Evolutionary conservation across 2,888 invertebrate genomes (phyloP).

Genomic region (Xylocampa areola): DNA sequence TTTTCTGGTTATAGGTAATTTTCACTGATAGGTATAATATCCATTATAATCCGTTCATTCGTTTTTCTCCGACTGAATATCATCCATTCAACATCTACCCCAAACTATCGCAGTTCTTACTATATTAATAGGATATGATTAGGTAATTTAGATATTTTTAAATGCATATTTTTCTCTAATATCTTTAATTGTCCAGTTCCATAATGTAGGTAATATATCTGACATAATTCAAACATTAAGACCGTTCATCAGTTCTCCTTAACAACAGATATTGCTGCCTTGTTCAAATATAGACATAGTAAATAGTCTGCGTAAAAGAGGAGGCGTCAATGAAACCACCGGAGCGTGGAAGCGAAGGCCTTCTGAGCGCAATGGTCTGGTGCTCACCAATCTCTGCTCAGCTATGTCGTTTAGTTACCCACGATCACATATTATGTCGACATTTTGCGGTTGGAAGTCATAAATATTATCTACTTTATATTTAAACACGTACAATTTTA

Average conservation of each 20-base stretch:
- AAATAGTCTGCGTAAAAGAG: constrained; percentile 65
- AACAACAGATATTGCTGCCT: constrained; percentile 1
- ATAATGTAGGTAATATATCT: background rate
- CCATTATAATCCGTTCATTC: too few species aligned
- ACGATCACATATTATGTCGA: constrained; percentile 26
- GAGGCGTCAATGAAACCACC: constrained; percentile 69
- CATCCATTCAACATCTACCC: too few species aligned
- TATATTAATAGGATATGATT: too few species aligned
- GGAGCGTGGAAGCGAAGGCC: constrained; percentile 70
- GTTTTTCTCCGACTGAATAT: too few species aligned
- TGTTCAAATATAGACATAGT: constrained; percentile 24
- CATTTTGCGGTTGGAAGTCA: constrained; percentile 26
- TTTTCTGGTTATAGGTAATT: too few species aligned
- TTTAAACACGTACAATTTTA: too few species aligned
- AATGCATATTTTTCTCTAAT: too few species aligned
- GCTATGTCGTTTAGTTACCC: constrained; percentile 35
- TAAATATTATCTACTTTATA: too few species aligned
- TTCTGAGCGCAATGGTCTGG: constrained; percentile 69
- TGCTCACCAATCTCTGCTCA: constrained; percentile 77
- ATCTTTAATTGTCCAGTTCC: background rate
- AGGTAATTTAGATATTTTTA: too few species aligned
- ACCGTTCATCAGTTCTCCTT: background rate
- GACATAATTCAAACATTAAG: background rate
- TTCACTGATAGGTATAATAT: too few species aligned
- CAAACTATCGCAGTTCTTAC: too few species aligned